Conservation (phyloP, 2,113 vertebrate genomes). For the Cinclus mexicanus region DNA sequence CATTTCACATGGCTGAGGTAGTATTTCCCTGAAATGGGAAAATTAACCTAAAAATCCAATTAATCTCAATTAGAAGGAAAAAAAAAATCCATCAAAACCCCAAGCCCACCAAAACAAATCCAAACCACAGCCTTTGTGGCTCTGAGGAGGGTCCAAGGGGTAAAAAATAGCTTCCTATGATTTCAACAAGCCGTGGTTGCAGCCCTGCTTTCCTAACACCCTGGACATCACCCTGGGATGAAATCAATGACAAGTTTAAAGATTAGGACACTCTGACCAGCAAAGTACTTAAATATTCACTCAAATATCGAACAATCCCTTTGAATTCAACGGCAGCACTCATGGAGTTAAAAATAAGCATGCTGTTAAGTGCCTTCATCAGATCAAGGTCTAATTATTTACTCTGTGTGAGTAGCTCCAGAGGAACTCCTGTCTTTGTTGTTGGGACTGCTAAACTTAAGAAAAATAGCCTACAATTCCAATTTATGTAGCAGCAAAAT, state of each 20-base stretch:
- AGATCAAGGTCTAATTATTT: slow-evolving; percentile 32
- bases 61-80: background rate
- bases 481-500: background rate
- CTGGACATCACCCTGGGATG: background rate
- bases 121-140: background rate
- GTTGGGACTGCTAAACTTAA: background rate
- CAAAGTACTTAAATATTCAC: background rate
- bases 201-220: background rate
- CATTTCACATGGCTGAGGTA: background rate
- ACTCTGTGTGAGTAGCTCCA: background rate
- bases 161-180: background rate
- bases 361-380: background rate
- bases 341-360: slow-evolving; percentile 40
- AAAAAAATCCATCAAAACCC: background rate
- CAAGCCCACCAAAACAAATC: background rate
- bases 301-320: slow-evolving; percentile 15
- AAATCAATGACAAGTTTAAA: background rate
- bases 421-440: background rate
- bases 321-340: slow-evolving; percentile 25
- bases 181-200: background rate
- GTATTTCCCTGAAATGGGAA: background rate
- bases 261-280: background rate
- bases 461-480: background rate
- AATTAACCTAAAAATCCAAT: background rate
- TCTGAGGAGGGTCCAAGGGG: background rate